Evolutionary conservation across 2,113 vertebrate species (phyloP), one percentile per base, ranked within the genome.

Genomic region (Seriola rivoliana): DNA sequence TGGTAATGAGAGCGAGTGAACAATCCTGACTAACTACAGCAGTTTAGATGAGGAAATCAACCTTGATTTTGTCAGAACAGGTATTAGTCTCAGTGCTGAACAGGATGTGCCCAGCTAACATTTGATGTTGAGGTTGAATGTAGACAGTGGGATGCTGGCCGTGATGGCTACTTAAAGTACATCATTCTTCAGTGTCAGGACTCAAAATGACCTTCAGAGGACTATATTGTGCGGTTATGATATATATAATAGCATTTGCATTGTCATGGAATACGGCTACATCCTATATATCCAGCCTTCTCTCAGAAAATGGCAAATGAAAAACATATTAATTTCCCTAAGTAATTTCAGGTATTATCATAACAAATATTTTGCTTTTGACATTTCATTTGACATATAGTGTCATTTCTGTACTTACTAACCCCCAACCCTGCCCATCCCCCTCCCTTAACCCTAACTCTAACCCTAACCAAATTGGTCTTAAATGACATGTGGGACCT

Each of bases 1-100:
- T 81, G 1, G 7, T 44, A 59, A 82, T 71, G 69, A 71, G 16
- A 66, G 60, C 25, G 38, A 38, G 32, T 52, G 19, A 59, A 71
- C 34, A 58, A 50, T 54, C 46, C 1, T 16, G 34, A 75, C 10
- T 50, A 58, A 57, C 38, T 44, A 14, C 48, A 78, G 36, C 34
- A 34, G 52, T 32, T 69, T 4, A 40, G 19, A 40, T 54, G 32
- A 40, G 36, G 55, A 78, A 50, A 12, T 36, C 40, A n/a, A 10
- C 36, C 8, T 38, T 13, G 11, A 29, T 58, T 63, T 19, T 5
- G 5, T 29, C 17, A 58, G 50, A 77, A 73, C 16, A 42, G 10
- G 44, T 10, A 60, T 44, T 59, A 23, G 52, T 54, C 48, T 8
- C 17, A 19, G 5, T 13, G 25, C 5, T 32, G 13, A 71, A 46